phyloP scores from a whole-genome alignment of 2,797 vertebrate genomes.

The Alca torda region DNA sequence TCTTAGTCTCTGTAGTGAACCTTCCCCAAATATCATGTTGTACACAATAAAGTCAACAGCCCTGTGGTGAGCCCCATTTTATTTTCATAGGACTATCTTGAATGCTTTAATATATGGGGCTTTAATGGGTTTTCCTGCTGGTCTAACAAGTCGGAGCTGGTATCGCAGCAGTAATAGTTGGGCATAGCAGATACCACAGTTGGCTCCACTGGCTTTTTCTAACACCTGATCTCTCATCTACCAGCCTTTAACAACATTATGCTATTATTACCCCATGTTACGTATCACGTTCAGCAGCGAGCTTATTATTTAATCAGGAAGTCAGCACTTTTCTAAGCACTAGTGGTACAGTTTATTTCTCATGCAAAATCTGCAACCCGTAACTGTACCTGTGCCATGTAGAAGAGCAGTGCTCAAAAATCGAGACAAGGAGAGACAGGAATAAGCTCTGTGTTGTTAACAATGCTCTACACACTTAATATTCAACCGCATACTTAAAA shows the following conservation, averaged over 20 bases:
- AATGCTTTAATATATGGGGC: neutral
- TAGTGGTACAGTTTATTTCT: conserved; percentile 3
- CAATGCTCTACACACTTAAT: conserved; percentile 2
- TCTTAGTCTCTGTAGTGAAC: neutral
- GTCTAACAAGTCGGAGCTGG: neutral
- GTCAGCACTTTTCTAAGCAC: neutral
- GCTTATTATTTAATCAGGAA: neutral
- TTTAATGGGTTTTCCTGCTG: neutral
- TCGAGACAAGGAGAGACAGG: neutral
- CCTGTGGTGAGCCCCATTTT: neutral
- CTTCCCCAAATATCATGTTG: neutral
- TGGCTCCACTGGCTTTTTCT: neutral
- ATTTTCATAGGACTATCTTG: neutral
- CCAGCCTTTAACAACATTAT: conserved; percentile 2
- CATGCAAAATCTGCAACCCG: neutral
- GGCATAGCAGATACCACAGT: neutral
- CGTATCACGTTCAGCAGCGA: neutral
- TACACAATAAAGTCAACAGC: neutral
- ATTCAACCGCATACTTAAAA: conserved; percentile 6
- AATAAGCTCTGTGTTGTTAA: conserved; percentile 15
- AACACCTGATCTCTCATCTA: neutral
- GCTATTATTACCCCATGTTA: neutral
- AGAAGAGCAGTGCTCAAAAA: neutral
- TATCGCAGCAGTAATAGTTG: neutral
- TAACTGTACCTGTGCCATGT: neutral